Conservation (phyloP, 1,140 invertebrate species). For the Meteorus sp. region DNA sequence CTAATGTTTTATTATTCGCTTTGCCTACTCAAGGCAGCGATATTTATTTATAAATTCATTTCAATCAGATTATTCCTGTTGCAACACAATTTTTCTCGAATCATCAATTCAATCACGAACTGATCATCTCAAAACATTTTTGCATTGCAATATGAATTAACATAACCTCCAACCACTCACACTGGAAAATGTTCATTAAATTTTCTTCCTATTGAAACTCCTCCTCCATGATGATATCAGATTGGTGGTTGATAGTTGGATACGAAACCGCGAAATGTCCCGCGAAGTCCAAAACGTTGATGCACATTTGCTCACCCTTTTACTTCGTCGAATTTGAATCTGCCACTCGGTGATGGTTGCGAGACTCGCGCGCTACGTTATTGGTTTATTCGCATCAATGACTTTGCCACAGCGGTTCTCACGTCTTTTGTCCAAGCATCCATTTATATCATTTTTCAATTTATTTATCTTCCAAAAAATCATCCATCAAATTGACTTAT, state of each 20-base stretch:
- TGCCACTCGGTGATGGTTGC: slow-evolving; percentile 50
- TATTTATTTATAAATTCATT: too few species aligned
- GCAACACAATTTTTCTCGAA: too few species aligned
- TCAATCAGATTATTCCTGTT: too few species aligned
- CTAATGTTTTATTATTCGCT: too few species aligned
- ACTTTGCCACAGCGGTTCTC: slow-evolving; percentile 48
- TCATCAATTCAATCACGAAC: too few species aligned
- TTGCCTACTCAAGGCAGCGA: too few species aligned
- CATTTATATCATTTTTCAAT: neutral
- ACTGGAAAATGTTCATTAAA: neutral
- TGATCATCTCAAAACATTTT: too few species aligned
- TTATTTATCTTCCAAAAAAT: neutral
- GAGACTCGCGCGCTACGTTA: slow-evolving; percentile 58
- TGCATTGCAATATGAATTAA: too few species aligned
- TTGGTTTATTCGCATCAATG: slow-evolving; percentile 60
- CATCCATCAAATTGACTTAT: neutral
- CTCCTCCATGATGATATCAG: neutral
- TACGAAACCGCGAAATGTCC: slow-evolving; percentile 48
- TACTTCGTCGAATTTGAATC: slow-evolving; percentile 56
- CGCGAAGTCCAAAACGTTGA: slow-evolving; percentile 43
- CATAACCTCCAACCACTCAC: too few species aligned
- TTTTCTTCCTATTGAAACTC: neutral
- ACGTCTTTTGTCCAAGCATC: slow-evolving; percentile 26
- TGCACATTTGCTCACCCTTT: too few species aligned
- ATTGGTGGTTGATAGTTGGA: neutral